Base-by-base conservation (phyloP, 2,113 vertebrate genomes). In the Lepidothrix coronata region DNA sequence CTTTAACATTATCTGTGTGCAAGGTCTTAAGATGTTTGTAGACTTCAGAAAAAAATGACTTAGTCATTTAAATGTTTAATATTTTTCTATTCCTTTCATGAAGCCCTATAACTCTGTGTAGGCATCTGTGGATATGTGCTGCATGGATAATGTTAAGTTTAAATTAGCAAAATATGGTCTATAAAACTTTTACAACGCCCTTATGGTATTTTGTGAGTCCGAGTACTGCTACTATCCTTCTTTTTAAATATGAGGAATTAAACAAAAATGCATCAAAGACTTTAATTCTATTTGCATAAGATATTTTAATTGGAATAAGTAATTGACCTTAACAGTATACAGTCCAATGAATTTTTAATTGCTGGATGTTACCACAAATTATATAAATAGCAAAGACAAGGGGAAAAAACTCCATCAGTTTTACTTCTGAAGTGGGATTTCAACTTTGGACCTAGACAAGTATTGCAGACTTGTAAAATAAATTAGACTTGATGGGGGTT, bases 41-140 rank as follows among this genome's bases (percentile, higher is more conserved):
- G 86, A 46, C 37, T 92, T 52, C 65, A 85, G 44, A 71, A 71
- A 52, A 92, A 92, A 95, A 92, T 37, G 61, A 6, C 11, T 62
- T 62, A 19, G 18, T 63, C 4, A 41, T 65, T 75, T 52, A 27
- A 46, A 54, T 37, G 18, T 75, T 79, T 72, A 54, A 37, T 23
- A 75, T 59, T 74, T 94, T 85, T 81, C 15, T 71, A 2, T 75
- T 58, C 28, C 9, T 54, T 81, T 76, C 9, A 18, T 49, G 25
- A 57, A 93, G 48, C 37, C 3, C 1, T 61, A 6, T 54, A 71
- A 33, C 18, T n/a, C 31, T 33, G 3, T 46, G 28, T 35, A 39
- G 39, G 6, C 33, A 44, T 65, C 41, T 51, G 11, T 51, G 25
- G 8, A n/a, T 39, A 41, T 30, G 58, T 72, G 21, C 72, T 71